Base-by-base conservation (phyloP, 2,888 invertebrate genomes). In the Microctonus hyperodae region DNA sequence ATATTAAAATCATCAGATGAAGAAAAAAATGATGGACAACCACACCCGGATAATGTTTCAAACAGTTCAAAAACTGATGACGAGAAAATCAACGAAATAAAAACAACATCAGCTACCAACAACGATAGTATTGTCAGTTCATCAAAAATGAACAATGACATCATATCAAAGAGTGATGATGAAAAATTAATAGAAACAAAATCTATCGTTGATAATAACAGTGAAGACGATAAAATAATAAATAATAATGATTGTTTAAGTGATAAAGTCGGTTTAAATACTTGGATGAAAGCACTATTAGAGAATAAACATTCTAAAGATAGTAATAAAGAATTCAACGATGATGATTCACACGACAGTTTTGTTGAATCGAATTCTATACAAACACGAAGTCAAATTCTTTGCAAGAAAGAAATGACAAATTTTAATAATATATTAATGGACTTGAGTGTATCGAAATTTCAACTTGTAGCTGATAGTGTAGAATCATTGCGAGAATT, bases 381-480 rank as follows among this genome's bases (percentile, higher is more conserved):
- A n/a, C 67, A 35, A 20, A 37, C 44, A 9, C 22, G 20, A 25
- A 65, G 35, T 33, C 16, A 16, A 20, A 22, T 59, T 51, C 67
- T 13, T 1, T 67, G 72, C 69, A 70, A 74, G 25, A 70, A 72
- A 31, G 72, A 76, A 50, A 67, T 69, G 1, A 59, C 74, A 0
- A 62, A 76, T 66, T 76, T 83, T 53, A 72, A 78, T n/a, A 65
- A 69, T 16, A 72, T 83, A 67, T 69, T 83, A n/a, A 67, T 58
- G 3, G 81, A 83, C 53, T 72, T 83, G 6, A 73, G 77, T 10
- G 70, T 70, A 33, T 83, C 82, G 0, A 76, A 72, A 22, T 87
- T 88, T 76, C 82, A 85, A 70, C 76, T 88, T 48, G 82, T 87
- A 28, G 87, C 84, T 22, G 85, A 87, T 65, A 85, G 84, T 70